phyloP scores from a whole-genome alignment of 2,888 invertebrate species.

The Amphimallon solstitiale region DNA sequence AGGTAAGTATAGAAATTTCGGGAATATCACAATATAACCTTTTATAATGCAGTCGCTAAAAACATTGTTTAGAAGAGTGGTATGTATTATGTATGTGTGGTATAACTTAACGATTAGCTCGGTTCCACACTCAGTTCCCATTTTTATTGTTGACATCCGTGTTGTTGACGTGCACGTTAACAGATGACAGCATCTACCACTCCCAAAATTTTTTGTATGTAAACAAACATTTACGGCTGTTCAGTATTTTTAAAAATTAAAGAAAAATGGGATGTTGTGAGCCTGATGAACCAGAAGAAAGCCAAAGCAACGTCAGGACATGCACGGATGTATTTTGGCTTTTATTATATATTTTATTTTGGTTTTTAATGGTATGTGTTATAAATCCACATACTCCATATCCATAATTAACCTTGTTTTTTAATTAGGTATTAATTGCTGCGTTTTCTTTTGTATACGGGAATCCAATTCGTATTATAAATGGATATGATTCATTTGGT shows the following conservation, averaged over 20 bases:
- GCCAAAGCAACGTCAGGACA: conserved; percentile 68
- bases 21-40: no score
- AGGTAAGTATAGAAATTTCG: no score
- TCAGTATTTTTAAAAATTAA: not conserved
- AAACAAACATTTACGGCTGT: not conserved
- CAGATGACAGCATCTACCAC: not conserved
- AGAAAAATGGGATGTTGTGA: conserved; percentile 73
- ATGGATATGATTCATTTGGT: conserved; percentile 94
- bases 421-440: conserved; percentile 77
- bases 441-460: conserved; percentile 90
- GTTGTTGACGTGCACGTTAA: no score
- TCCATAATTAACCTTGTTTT: conserved; percentile 32
- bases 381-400: conserved; percentile 33
- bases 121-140: no score
- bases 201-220: not conserved
- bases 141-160: no score
- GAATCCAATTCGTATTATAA: conserved; percentile 84
- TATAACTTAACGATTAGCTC: no score
- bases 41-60: no score
- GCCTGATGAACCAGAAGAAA: conserved; percentile 68
- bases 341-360: conserved; percentile 80
- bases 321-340: conserved; percentile 89
- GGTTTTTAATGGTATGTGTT: conserved; percentile 81
- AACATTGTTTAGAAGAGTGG: no score
- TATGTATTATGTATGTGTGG: no score